Evolutionary conservation across 2,113 vertebrate genomes (phyloP).

Genomic region (Phalacrocorax carbo): DNA sequence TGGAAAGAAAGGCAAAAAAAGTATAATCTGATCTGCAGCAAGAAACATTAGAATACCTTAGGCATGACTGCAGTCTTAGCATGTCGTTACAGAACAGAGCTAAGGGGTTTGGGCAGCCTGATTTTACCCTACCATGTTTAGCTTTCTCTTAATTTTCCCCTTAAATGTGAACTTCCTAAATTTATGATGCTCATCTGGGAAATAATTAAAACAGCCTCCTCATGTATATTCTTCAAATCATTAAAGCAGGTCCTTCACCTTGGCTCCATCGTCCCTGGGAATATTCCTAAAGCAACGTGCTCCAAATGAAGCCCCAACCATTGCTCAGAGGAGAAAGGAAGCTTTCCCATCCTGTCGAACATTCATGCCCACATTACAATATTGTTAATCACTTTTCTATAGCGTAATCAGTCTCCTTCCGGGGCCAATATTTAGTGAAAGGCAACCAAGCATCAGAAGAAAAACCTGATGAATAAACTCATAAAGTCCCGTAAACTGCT

Average conservation of each 20-base stretch:
- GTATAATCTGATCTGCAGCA: background rate
- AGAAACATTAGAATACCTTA: background rate
- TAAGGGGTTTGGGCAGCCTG: background rate
- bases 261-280: background rate
- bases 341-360: background rate
- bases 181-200: background rate
- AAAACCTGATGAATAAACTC: background rate
- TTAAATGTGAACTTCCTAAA: background rate
- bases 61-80: background rate
- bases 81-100: background rate
- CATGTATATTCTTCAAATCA: background rate
- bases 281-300: background rate
- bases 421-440: background rate
- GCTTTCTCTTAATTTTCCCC: background rate
- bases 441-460: background rate
- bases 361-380: background rate
- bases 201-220: background rate
- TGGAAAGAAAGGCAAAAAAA: background rate
- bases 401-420: background rate
- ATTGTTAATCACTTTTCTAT: background rate
- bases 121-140: background rate
- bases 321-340: background rate
- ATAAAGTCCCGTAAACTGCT: background rate
- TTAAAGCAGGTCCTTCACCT: background rate
- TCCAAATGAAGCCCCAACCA: background rate